phyloP scores from a whole-genome alignment of 64 coral and sea anemone genomes.

The Dendronephthya gigantea region DNA sequence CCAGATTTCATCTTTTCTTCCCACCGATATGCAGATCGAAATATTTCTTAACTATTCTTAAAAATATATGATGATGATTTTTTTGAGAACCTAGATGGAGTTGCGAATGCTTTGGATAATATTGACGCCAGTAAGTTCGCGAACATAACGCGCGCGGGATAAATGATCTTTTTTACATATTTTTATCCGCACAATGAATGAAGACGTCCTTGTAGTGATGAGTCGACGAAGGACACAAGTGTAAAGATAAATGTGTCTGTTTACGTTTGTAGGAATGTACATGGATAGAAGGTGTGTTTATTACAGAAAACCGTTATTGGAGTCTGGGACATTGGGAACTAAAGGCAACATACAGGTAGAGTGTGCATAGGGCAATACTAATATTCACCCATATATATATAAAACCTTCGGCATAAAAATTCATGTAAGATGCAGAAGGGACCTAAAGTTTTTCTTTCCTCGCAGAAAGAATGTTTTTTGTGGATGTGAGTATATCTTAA shows the following conservation, averaged over 20 bases:
- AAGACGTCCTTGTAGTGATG: too few species aligned
- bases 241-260: not conserved
- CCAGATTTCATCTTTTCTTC: not conserved
- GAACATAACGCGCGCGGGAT: not conserved
- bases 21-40: too few species aligned
- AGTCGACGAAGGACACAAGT: too few species aligned
- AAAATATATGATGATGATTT: constrained; percentile 86
- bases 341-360: constrained; percentile 98
- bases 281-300: constrained; percentile 99
- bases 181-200: too few species aligned
- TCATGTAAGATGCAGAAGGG: too few species aligned
- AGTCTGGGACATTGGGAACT: constrained; percentile 91
- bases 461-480: too few species aligned
- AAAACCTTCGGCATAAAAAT: too few species aligned
- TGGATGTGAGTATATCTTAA: too few species aligned
- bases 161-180: too few species aligned
- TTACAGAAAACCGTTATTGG: constrained; percentile 78
- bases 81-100: constrained; percentile 82
- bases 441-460: too few species aligned
- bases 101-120: constrained; percentile 88
- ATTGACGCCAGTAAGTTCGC: constrained; percentile 77
- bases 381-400: not conserved
- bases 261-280: constrained; percentile 72
- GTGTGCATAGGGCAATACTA: not conserved
- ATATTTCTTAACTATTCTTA: constrained; percentile 47